These are phyloP conservation scores for Strongylocentrotus purpuratus DNA, from an alignment of 35 echinoderm and acorn worm species.

Conservation along the genomic window DNA sequence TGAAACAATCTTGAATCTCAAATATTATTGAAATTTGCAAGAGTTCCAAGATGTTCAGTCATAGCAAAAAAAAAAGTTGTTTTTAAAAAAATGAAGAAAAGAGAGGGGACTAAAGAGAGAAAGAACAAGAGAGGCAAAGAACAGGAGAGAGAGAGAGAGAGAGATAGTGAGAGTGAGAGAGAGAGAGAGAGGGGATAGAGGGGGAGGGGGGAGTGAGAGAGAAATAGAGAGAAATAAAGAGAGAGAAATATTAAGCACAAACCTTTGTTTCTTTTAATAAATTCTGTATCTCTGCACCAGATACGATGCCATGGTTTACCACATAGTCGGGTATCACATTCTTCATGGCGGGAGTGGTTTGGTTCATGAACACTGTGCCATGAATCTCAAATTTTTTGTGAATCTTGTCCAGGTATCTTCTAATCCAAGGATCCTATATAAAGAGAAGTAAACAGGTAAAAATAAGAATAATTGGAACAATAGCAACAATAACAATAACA, in stretches of 20 bases:
- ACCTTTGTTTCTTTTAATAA: slow-evolving; percentile 90
- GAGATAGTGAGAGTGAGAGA: too few species aligned
- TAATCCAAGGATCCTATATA: slow-evolving; percentile 15
- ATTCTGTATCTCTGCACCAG: slow-evolving; percentile 65
- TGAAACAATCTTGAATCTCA: too few species aligned
- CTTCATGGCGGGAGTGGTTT: background rate
- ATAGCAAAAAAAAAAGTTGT: too few species aligned
- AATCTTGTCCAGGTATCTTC: slow-evolving; percentile 75
- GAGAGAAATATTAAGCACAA: background rate
- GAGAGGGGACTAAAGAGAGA: too few species aligned
- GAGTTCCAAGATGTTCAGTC: too few species aligned
- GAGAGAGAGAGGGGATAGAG: too few species aligned
- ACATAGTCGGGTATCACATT: slow-evolving; percentile 69
- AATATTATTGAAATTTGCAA: too few species aligned
- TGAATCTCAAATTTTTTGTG: slow-evolving; percentile 88
- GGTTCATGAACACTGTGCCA: slow-evolving; percentile 79
- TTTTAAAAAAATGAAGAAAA: too few species aligned
- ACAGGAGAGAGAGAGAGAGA: too few species aligned
- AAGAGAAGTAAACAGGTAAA: background rate
- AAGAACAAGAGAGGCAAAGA: too few species aligned
- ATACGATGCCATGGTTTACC: slow-evolving; percentile 82
- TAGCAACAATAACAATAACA: too few species aligned
- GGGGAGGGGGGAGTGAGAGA: too few species aligned
- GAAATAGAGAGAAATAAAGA: background rate
- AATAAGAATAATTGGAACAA: background rate